phyloP scores from a whole-genome alignment of 23 tunicate genomes.

The Phallusia fumigata region DNA sequence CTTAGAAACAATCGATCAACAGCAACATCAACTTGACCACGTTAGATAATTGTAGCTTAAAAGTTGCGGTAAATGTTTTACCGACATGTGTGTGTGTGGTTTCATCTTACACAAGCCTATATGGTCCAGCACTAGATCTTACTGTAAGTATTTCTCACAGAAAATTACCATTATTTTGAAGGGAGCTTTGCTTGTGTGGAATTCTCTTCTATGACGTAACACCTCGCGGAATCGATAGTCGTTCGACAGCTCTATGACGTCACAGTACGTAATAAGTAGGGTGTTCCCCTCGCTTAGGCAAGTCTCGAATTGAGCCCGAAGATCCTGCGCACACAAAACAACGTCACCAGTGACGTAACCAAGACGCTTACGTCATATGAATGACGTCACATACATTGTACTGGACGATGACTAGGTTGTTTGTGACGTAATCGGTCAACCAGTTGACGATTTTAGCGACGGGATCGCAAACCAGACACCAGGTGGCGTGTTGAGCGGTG shows the following conservation, averaged over 20 bases:
- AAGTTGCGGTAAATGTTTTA: no score
- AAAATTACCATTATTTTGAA: constrained; percentile 85
- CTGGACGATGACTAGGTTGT: constrained; percentile 50
- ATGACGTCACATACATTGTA: constrained; percentile 55
- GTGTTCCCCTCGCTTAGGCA: constrained; percentile 88
- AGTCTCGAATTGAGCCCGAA: constrained; percentile 85
- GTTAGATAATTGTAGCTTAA: no score
- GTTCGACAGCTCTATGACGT: constrained; percentile 61
- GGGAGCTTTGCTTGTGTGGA: constrained; percentile 69
- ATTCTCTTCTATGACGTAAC: constrained; percentile 50
- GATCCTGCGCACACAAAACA: constrained; percentile 39
- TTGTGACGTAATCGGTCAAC: constrained; percentile 47
- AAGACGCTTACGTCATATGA: neutral
- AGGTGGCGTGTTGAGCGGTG: constrained; percentile 61
- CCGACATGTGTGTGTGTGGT: no score
- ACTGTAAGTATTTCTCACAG: no score
- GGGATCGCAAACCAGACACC: constrained; percentile 92
- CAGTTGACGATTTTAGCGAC: constrained; percentile 63
- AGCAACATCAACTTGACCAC: no score
- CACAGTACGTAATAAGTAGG: constrained; percentile 86
- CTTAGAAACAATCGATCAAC: no score
- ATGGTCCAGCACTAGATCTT: no score
- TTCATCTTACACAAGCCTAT: no score
- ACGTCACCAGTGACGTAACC: neutral
- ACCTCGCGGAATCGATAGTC: constrained; percentile 80